phyloP scores from a whole-genome alignment of 2,888 invertebrate genomes.

The Aphodius sticticus region DNA sequence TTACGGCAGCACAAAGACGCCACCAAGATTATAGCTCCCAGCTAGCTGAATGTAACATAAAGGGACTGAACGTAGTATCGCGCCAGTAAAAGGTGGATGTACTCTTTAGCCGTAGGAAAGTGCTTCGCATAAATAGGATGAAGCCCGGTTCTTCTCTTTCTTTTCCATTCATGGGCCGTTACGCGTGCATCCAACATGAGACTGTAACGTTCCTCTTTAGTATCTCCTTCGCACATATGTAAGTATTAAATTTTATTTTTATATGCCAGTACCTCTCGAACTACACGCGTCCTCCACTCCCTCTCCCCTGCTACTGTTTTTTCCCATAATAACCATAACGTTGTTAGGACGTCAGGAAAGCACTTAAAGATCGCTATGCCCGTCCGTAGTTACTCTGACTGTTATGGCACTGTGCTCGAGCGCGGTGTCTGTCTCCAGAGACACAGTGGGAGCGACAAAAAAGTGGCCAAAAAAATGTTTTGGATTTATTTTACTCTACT shows the following conservation, averaged over 20 bases:
- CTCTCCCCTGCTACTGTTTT: not conserved
- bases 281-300: not conserved
- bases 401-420: not conserved
- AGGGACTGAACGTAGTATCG: not conserved
- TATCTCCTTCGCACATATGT: constrained; percentile 4
- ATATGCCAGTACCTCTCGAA: not conserved
- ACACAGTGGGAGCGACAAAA: not conserved
- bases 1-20: not conserved
- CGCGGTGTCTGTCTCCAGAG: not conserved
- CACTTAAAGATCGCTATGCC: not conserved
- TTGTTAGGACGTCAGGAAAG: not conserved
- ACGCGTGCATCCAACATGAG: not conserved
- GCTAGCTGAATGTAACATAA: not conserved
- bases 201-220: not conserved
- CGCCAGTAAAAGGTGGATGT: not conserved
- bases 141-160: not conserved
- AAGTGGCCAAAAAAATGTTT: too few relatives aligned
- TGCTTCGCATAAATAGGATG: constrained; percentile 4
- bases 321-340: not conserved
- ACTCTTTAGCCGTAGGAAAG: not conserved
- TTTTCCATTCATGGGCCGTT: not conserved
- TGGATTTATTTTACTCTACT: too few relatives aligned
- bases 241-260: constrained; percentile 4
- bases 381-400: not conserved
- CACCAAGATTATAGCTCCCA: not conserved